A percentile compares a stretch with the other conserved stretches of the same genome.
phyloP scores from a whole-genome alignment of 2,113 vertebrate species.

The Phocoena sinus region DNA sequence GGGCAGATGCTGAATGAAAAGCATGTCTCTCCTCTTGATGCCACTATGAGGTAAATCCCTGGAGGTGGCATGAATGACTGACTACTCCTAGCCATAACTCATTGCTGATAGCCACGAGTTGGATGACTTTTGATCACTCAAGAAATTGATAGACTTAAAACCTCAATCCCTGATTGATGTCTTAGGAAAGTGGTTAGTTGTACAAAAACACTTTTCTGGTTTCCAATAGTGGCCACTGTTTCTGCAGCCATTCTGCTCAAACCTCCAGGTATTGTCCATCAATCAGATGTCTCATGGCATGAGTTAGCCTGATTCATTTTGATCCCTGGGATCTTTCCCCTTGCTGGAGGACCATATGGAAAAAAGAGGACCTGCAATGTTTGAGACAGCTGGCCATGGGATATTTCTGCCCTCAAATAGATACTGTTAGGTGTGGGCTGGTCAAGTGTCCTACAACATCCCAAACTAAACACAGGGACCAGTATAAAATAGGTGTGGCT shows the following conservation, averaged over 20 bases:
- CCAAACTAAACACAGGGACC: background rate
- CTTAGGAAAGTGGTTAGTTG: background rate
- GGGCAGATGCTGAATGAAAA: background rate
- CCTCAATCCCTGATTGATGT: background rate
- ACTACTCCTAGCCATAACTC: background rate
- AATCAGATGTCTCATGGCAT: background rate
- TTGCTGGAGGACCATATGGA: background rate
- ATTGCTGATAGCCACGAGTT: background rate
- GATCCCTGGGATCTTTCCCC: background rate
- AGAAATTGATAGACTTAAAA: background rate
- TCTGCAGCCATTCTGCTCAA: background rate
- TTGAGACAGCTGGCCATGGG: background rate
- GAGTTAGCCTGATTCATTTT: background rate
- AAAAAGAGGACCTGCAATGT: background rate
- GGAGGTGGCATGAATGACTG: no score
- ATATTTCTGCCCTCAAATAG: background rate
- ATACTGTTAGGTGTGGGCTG: background rate
- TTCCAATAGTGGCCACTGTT: background rate
- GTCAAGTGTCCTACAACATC: no score
- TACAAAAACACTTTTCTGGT: background rate
- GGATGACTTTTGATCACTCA: background rate
- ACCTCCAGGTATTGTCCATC: background rate
- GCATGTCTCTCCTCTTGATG: background rate
- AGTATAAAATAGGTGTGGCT: background rate
- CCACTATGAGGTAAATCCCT: background rate